phyloP scores from a whole-genome alignment of 2,797 vertebrate genomes.

The Falco peregrinus region DNA sequence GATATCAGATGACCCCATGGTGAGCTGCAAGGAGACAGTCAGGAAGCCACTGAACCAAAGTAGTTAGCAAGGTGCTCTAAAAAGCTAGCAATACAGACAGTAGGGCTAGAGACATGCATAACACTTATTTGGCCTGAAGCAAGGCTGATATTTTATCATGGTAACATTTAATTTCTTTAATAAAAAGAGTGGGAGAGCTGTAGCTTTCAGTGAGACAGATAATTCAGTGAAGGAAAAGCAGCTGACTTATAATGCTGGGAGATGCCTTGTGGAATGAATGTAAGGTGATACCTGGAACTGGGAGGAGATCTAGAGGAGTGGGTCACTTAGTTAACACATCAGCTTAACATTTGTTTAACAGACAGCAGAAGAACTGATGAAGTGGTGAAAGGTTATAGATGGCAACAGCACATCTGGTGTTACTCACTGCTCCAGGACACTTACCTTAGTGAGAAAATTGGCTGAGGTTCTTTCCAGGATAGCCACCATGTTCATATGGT shows the following conservation, averaged over 20 bases:
- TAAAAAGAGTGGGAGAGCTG: not conserved
- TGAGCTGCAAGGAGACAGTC: not conserved
- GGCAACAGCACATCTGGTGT: not conserved
- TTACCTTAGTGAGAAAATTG: not conserved
- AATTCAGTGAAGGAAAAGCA: not conserved
- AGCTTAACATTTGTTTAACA: not conserved
- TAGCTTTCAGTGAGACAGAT: not conserved
- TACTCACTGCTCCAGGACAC: not conserved
- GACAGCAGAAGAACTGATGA: not conserved
- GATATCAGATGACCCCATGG: not conserved
- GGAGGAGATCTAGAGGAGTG: not conserved
- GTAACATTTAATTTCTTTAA: not conserved
- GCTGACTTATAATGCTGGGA: not conserved
- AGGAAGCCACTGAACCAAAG: not conserved
- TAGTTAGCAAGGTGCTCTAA: not conserved
- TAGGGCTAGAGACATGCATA: not conserved
- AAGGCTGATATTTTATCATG: not conserved
- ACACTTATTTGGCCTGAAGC: not conserved
- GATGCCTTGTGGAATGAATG: not conserved
- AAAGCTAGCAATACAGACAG: not conserved
- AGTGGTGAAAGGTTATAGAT: not conserved
- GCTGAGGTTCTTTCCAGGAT: not conserved
- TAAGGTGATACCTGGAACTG: not conserved
- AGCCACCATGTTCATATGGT: not conserved
- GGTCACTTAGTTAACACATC: not conserved